Base-by-base conservation (phyloP, 2,888 invertebrate species). In the Rotaria sp. region DNA sequence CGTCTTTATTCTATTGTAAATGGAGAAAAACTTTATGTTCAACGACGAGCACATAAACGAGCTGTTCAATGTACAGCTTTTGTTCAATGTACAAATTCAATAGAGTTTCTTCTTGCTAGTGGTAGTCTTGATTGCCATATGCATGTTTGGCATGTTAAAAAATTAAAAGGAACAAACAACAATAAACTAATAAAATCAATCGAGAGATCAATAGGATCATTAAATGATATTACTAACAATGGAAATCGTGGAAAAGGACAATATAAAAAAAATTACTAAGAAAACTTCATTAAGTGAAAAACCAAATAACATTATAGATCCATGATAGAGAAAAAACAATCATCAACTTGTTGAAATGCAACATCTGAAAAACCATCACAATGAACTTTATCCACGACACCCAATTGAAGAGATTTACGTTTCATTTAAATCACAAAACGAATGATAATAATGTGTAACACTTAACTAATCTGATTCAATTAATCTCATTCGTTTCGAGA, bases 1-100 rank as follows among this genome's bases (percentile, higher is more conserved):
- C 93, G 96, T 52, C 93, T 99, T 87, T 98, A 96, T 74, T 74
- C 74, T 21, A 26, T 38, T 21, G n/a, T 57, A 26, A 30, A 74
- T 21, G 74, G 74, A 35, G 74, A 74, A 26, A 74, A 74, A 74
- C 38, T 74, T 35, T 26, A 74, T 38, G 74, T 38, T 21, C 74
- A 74, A 74, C 35, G 74, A 35, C 30, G 74, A 35, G 35, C 30
- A 74, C 74, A 74, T 38, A 35, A 21, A 38, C 74, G 74, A 26
- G 74, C 74, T 35, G 74, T 74, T 21, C 35, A 74, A 38, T 74
- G 74, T 38, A 74, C 74, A 38, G 35, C 74, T 11, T 38, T 74
- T 38, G 21, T 35, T 21, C 74, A 74, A 74, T 30, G 35, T 21
- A n/a, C 7, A 21, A 35, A 38, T 74, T 74, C 74, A 74, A n/a